phyloP scores from a whole-genome alignment of 2,797 vertebrate species.

The Poecilia velifera region DNA sequence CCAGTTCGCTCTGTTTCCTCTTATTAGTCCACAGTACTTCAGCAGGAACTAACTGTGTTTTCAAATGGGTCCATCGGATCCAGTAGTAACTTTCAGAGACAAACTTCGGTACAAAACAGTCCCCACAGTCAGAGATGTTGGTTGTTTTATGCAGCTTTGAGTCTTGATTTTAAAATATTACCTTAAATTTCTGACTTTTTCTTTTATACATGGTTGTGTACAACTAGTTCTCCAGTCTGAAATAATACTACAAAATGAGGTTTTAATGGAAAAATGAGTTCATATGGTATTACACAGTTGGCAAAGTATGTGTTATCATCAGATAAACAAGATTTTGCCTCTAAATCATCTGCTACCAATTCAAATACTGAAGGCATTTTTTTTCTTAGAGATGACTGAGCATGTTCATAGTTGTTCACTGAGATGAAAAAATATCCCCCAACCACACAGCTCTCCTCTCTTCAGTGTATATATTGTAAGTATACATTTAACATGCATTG shows the following conservation, averaged over 20 bases:
- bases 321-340: neutral
- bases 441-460: neutral
- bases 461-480: neutral
- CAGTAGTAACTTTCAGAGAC: neutral
- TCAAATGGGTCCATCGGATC: neutral
- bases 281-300: neutral
- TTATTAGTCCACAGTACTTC: neutral
- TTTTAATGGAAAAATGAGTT: neutral
- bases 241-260: neutral
- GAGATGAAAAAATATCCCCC: neutral
- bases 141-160: neutral
- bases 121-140: neutral
- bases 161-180: neutral
- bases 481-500: neutral
- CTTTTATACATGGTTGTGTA: neutral
- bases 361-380: neutral
- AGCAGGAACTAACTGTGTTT: constrained; percentile 1
- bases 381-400: neutral
- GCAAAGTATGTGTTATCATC: neutral
- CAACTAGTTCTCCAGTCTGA: neutral
- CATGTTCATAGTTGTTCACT: constrained; percentile 4
- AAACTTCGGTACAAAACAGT: neutral
- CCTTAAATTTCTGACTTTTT: neutral
- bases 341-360: neutral
- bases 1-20: neutral